phyloP scores from a whole-genome alignment of 1,140 invertebrate species.

The Lepidurus apus region DNA sequence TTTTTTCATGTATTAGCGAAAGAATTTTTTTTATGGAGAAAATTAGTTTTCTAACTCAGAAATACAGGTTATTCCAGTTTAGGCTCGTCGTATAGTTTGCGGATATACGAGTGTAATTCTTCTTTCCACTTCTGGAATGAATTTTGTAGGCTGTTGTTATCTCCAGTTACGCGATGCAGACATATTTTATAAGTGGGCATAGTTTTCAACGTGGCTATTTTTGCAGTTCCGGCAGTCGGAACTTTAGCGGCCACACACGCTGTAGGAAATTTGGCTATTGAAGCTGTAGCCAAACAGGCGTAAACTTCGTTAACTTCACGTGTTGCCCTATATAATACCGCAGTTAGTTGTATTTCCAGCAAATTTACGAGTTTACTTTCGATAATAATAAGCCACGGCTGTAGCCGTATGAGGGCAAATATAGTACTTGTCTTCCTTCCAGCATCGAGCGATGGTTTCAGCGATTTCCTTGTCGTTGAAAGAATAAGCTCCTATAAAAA shows the following conservation, averaged over 20 bases:
- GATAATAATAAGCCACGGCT: conserved; percentile 45
- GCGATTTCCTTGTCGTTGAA: conserved; percentile 42
- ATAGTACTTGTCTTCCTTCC: conserved; percentile 45
- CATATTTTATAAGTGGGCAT: not conserved
- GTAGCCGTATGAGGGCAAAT: conserved; percentile 51
- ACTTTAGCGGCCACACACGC: conserved; percentile 43
- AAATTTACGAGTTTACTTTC: not conserved
- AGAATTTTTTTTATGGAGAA: not conserved
- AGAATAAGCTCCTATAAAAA: conserved; percentile 27
- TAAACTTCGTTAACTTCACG: conserved; percentile 20
- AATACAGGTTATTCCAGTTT: not conserved
- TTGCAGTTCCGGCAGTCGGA: not conserved
- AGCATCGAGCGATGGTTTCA: conserved; percentile 43
- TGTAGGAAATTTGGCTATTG: conserved; percentile 48
- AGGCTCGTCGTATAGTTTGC: not conserved
- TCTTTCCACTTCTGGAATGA: not conserved
- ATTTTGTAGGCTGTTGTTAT: not conserved
- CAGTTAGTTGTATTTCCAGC: not conserved
- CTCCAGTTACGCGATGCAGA: not conserved
- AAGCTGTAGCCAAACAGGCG: conserved; percentile 48
- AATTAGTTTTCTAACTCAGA: not conserved
- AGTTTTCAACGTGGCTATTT: not conserved
- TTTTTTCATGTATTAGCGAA: not conserved
- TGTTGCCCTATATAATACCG: not conserved
- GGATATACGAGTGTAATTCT: not conserved